These are phyloP conservation scores for Festucalex cinctus DNA, from an alignment of 2,113 vertebrate species.

Conservation along the genomic window DNA sequence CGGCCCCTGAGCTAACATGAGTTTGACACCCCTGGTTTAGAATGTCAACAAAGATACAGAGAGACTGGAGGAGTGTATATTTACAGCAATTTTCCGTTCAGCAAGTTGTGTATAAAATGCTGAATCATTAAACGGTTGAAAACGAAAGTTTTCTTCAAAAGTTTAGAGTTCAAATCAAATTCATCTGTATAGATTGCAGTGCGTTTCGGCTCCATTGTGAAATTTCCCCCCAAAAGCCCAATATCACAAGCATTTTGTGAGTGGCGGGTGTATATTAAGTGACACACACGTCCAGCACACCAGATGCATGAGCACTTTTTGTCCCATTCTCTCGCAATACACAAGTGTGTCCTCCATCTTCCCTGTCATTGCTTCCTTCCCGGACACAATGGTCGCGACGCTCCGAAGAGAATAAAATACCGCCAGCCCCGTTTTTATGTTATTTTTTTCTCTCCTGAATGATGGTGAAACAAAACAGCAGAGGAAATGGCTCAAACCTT, in stretches of 20 bases:
- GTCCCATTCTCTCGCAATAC: conserved; percentile 20
- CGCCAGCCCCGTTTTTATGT: neutral
- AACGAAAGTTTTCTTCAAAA: too few species aligned
- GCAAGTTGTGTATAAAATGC: too few species aligned
- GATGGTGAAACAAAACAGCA: conserved; percentile 53
- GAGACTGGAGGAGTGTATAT: too few species aligned
- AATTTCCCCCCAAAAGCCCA: neutral
- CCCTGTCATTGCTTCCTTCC: conserved; percentile 62
- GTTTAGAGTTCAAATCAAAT: neutral
- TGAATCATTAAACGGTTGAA: too few species aligned
- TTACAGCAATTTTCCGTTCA: too few species aligned
- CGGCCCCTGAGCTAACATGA: too few species aligned
- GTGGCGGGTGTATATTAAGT: too few species aligned
- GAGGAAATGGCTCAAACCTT: conserved; percentile 59
- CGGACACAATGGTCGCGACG: conserved; percentile 37
- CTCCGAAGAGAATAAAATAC: conserved; percentile 11
- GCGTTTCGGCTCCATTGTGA: neutral
- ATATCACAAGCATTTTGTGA: neutral
- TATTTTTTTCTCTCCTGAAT: conserved; percentile 19
- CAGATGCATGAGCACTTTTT: conserved; percentile 10
- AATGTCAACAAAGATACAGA: too few species aligned
- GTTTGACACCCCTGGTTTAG: too few species aligned
- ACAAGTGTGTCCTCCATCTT: conserved; percentile 50
- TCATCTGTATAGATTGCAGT: neutral
- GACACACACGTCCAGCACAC: neutral